Conservation (phyloP, 1,140 invertebrate genomes). For the Formica exsecta region DNA sequence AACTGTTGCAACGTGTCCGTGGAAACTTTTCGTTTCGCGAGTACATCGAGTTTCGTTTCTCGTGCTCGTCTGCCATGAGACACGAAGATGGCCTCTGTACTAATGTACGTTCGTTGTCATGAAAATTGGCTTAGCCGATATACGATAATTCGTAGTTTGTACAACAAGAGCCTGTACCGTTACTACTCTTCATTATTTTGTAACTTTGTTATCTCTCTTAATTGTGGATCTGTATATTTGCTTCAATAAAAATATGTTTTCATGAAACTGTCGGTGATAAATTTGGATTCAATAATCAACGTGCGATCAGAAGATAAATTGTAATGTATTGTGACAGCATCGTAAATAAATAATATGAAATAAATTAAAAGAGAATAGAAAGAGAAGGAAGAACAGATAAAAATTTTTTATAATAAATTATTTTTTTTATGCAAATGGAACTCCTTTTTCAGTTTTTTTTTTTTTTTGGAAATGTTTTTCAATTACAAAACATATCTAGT, state of each 20-base stretch:
- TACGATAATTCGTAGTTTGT: conserved; percentile 39
- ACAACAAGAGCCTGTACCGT: neutral
- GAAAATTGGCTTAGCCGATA: conserved; percentile 51
- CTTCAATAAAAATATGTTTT: neutral
- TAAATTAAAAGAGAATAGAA: neutral
- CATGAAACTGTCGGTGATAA: neutral
- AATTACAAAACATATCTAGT: neutral
- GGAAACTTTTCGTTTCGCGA: conserved; percentile 41
- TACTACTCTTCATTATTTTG: neutral
- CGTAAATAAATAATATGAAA: neutral
- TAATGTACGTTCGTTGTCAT: conserved; percentile 64
- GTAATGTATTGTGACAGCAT: too few relatives aligned
- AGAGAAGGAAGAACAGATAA: neutral
- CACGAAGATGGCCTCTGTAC: conserved; percentile 19
- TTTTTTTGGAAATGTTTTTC: neutral
- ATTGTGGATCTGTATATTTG: neutral
- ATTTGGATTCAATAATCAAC: neutral
- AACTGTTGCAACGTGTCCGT: conserved; percentile 34
- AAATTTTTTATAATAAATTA: neutral
- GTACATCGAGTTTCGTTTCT: conserved; percentile 40
- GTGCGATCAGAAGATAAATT: neutral
- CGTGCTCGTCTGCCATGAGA: neutral
- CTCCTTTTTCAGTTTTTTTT: neutral
- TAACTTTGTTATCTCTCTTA: neutral
- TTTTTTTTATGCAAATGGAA: neutral